These are phyloP conservation scores for Hipposideros larvatus DNA, from an alignment of 2,797 vertebrate genomes.

Conservation along the genomic window DNA sequence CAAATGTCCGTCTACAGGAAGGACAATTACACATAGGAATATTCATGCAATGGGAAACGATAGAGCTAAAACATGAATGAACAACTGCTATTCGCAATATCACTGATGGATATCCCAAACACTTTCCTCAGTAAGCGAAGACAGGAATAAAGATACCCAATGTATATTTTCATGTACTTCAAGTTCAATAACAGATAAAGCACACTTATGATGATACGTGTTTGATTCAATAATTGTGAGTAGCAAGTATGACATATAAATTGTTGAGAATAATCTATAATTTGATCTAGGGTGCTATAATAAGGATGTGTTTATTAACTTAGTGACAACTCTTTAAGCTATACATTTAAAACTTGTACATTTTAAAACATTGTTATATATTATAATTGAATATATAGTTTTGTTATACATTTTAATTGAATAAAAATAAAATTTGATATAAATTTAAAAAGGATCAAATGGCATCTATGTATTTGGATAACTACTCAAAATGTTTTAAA, in stretches of 20 bases:
- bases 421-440: not conserved
- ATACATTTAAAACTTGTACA: not conserved
- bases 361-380: not conserved
- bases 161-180: not conserved
- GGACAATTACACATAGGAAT: not conserved
- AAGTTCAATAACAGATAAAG: not conserved
- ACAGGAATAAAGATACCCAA: not conserved
- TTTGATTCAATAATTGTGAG: not conserved
- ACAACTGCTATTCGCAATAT: too few relatives aligned
- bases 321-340: not conserved
- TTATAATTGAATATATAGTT: not conserved
- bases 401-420: not conserved
- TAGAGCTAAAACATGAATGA: not conserved
- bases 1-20: not conserved
- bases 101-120: not conserved
- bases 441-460: not conserved
- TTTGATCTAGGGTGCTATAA: not conserved
- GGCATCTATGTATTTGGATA: not conserved
- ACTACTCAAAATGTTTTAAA: not conserved
- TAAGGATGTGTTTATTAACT: not conserved
- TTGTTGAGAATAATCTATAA: not conserved
- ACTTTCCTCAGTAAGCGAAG: not conserved
- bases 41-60: not conserved
- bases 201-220: not conserved
- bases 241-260: not conserved